Conservation (phyloP, 2,113 vertebrate species). For the Onychostoma macrolepis region DNA sequence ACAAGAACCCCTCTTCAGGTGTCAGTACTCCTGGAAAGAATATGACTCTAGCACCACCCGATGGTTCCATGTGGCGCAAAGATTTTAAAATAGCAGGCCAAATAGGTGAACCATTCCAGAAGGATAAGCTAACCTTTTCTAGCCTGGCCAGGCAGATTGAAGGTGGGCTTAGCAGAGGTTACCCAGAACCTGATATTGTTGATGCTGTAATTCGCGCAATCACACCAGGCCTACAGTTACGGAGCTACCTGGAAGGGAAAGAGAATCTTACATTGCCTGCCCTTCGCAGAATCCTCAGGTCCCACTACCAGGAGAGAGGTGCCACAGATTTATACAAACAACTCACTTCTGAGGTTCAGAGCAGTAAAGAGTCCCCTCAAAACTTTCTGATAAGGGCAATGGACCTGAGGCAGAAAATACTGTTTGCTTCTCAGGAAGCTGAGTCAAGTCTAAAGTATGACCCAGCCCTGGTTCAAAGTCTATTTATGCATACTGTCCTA, state of each 20-base stretch:
- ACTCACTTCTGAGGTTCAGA: slow-evolving; percentile 27
- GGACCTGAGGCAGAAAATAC: slow-evolving; percentile 10
- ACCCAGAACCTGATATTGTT: slow-evolving; percentile 1
- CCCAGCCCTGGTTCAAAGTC: not conserved
- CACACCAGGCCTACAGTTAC: not conserved
- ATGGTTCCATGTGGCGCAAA: not conserved
- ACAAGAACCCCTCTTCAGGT: not conserved
- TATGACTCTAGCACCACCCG: not conserved
- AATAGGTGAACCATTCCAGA: not conserved
- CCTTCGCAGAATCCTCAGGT: not conserved
- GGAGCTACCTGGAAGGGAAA: not conserved
- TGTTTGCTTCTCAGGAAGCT: not conserved
- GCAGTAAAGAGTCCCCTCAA: slow-evolving; percentile 17
- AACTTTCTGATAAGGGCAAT: slow-evolving; percentile 14
- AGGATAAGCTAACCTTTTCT: not conserved
- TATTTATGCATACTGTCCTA: slow-evolving; percentile 25
- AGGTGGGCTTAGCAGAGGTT: not conserved
- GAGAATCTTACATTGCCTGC: not conserved
- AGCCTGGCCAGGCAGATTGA: slow-evolving; percentile 13
- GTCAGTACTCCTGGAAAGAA: not conserved
- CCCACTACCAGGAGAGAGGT: slow-evolving; percentile 9
- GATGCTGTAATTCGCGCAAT: not conserved
- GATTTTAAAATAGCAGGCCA: not conserved
- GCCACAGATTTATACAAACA: slow-evolving; percentile 3
- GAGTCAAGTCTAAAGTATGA: not conserved